phyloP scores from a whole-genome alignment of 2,113 vertebrate species.

The Hippolais icterina region DNA sequence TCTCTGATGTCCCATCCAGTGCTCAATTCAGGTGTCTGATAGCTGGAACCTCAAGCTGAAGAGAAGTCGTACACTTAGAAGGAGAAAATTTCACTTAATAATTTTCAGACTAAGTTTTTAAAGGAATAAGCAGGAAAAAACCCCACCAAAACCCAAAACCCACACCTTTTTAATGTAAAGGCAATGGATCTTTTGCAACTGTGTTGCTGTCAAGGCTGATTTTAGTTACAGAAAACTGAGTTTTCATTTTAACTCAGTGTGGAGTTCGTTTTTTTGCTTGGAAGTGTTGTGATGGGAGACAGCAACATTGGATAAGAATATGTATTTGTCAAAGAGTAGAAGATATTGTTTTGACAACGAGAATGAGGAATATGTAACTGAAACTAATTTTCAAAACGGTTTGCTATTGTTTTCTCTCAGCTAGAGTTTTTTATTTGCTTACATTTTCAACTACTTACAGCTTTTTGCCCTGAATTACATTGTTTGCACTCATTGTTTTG shows the following conservation, averaged over 20 bases:
- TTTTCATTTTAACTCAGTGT: background rate
- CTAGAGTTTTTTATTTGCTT: background rate
- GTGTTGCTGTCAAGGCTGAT: background rate
- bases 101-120: background rate
- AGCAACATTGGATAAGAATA: background rate
- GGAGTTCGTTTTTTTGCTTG: background rate
- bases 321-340: background rate
- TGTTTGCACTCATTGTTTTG: background rate
- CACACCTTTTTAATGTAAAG: background rate
- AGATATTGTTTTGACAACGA: background rate
- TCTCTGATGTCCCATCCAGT: background rate
- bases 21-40: background rate
- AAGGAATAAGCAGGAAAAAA: background rate
- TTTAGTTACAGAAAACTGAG: background rate
- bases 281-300: background rate
- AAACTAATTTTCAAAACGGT: background rate
- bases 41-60: background rate
- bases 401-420: background rate
- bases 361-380: background rate
- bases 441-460: background rate
- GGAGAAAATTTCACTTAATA: background rate
- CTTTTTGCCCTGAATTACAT: background rate
- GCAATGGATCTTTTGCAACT: background rate
- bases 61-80: background rate
- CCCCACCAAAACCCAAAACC: accelerated